Evolutionary conservation across 2,888 invertebrate genomes (phyloP).

Genomic region (Callosobruchus maculatus): DNA sequence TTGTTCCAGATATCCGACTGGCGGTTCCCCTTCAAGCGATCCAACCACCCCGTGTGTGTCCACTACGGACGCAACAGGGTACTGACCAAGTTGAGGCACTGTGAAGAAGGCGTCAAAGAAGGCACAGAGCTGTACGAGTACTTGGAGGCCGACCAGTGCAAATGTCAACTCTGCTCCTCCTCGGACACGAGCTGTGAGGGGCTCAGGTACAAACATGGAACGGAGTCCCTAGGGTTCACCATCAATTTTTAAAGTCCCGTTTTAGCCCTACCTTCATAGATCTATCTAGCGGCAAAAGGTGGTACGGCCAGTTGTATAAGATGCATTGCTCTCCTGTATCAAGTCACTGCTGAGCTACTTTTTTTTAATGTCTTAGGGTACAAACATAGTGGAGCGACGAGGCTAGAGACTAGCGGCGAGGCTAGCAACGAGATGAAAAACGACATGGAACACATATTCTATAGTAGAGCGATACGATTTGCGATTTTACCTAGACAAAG

Average conservation of each 20-base stretch:
- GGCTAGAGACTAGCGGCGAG: too few relatives aligned
- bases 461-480: too few relatives aligned
- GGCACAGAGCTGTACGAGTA: conserved; percentile 69
- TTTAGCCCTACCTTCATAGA: too few relatives aligned
- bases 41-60: conserved; percentile 81
- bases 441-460: too few relatives aligned
- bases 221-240: conserved; percentile 21
- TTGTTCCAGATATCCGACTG: conserved; percentile 71
- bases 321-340: too few relatives aligned
- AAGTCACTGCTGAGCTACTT: too few relatives aligned
- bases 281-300: too few relatives aligned
- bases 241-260: neutral
- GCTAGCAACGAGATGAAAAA: too few relatives aligned
- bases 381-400: too few relatives aligned
- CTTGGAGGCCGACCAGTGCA: conserved; percentile 74
- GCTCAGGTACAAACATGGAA: conserved; percentile 52
- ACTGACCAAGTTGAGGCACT: conserved; percentile 64
- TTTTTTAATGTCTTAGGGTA: too few relatives aligned
- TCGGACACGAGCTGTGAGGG: conserved; percentile 71
- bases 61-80: conserved; percentile 68
- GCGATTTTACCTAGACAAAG: too few relatives aligned
- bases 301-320: too few relatives aligned
- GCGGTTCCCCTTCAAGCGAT: conserved; percentile 84
- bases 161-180: conserved; percentile 67
- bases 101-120: conserved; percentile 68